Conservation (phyloP, 2,797 vertebrate species). For the Microcaecilia unicolor region DNA sequence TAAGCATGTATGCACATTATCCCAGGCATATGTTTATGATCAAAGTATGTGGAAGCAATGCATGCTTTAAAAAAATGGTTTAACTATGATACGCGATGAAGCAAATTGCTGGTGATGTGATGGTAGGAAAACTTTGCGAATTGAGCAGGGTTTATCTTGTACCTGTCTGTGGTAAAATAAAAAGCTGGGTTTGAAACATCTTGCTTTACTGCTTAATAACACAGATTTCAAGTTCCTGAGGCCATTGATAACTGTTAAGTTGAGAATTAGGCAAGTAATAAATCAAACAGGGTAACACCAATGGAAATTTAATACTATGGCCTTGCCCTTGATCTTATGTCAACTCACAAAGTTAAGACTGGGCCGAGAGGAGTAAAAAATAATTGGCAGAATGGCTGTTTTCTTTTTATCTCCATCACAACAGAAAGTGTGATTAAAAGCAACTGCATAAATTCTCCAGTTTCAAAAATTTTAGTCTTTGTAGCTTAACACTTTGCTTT, state of each 20-base stretch:
- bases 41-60: background rate
- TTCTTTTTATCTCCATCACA: background rate
- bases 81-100: conserved; percentile 9
- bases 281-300: conserved; percentile 9
- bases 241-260: conserved; percentile 6
- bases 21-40: conserved; percentile 27
- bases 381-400: conserved; percentile 1
- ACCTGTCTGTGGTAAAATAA: background rate
- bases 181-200: background rate
- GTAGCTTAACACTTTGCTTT: too few relatives aligned
- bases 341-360: too few relatives aligned
- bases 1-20: background rate
- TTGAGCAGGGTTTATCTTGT: background rate
- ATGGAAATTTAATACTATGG: too few relatives aligned
- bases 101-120: conserved; percentile 16
- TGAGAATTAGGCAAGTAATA: conserved; percentile 19
- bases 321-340: too few relatives aligned
- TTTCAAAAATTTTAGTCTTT: too few relatives aligned
- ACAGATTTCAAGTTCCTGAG: conserved; percentile 22
- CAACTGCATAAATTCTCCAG: background rate
- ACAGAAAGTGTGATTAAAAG: conserved; percentile 6
- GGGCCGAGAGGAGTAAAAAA: conserved; percentile 4
- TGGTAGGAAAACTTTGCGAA: too few relatives aligned
- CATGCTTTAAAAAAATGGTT: background rate
- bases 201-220: conserved; percentile 13